phyloP scores from a whole-genome alignment of 1,140 invertebrate species.

The Delia radicum region DNA sequence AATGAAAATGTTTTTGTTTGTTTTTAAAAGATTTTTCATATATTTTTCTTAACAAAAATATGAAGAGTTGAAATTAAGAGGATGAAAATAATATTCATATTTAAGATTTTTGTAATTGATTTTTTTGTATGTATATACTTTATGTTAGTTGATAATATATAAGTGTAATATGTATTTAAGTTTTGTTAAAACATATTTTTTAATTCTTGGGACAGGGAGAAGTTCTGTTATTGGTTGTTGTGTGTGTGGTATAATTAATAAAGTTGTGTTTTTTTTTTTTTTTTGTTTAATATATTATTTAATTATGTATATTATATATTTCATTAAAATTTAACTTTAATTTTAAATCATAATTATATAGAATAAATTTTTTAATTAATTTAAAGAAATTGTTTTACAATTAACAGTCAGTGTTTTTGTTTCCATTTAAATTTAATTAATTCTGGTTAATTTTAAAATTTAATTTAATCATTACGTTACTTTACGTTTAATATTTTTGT shows the following conservation, averaged over 20 bases:
- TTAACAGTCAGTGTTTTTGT: constrained; percentile 53
- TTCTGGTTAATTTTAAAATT: constrained; percentile 29
- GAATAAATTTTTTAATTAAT: constrained; percentile 21
- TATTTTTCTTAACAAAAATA: background rate
- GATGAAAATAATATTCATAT: background rate
- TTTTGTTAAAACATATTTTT: constrained; percentile 19
- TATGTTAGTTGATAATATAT: background rate
- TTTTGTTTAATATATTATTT: constrained; percentile 38
- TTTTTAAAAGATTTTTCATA: background rate
- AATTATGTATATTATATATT: constrained; percentile 44
- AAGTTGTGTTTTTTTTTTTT: too few species aligned
- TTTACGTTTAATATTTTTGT: constrained; percentile 23
- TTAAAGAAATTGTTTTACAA: constrained; percentile 56
- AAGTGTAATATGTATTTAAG: constrained; percentile 15
- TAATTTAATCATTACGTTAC: constrained; percentile 25
- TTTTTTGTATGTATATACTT: background rate
- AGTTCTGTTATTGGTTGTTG: constrained; percentile 5
- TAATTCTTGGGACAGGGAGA: background rate
- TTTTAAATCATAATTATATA: constrained; percentile 44
- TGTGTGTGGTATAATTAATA: constrained; percentile 27
- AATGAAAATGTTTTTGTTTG: background rate
- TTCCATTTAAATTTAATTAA: constrained; percentile 29
- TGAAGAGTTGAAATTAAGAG: constrained; percentile 9
- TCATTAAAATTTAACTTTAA: constrained; percentile 40
- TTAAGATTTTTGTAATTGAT: background rate